Conservation (phyloP, 2,888 invertebrate species). For the Pollenia griseotomentosa region DNA sequence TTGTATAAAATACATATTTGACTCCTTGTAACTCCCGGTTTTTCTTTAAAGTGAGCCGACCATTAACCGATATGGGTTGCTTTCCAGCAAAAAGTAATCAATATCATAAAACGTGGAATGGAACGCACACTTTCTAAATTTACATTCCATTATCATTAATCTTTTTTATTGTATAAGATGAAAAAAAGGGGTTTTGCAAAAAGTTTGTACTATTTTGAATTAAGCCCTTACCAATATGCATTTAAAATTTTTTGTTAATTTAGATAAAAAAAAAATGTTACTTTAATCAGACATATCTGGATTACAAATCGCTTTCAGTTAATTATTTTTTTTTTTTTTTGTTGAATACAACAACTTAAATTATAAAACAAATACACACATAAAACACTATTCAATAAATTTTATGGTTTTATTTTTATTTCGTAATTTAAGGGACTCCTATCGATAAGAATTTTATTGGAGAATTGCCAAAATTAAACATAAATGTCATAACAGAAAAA, state of each 20-base stretch:
- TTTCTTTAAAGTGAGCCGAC: not conserved
- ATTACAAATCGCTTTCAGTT: slow-evolving; percentile 67
- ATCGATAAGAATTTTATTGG: not conserved
- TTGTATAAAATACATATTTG: not conserved
- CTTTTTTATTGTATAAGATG: slow-evolving; percentile 10
- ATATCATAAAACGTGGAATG: too few relatives aligned
- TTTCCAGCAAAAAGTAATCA: too few relatives aligned
- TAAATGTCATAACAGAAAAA: too few relatives aligned
- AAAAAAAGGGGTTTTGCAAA: not conserved
- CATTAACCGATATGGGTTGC: too few relatives aligned
- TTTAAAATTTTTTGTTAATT: slow-evolving; percentile 58
- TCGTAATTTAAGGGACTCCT: not conserved
- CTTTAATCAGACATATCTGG: slow-evolving; percentile 71
- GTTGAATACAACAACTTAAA: slow-evolving; percentile 30
- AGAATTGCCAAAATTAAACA: too few relatives aligned
- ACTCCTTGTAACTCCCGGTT: not conserved
- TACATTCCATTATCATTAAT: slow-evolving; percentile 43
- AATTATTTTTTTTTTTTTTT: slow-evolving; percentile 42
- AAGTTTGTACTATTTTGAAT: slow-evolving; percentile 20
- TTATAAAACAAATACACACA: slow-evolving; percentile 26
- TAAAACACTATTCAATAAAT: slow-evolving; percentile 12
- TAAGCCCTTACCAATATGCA: slow-evolving; percentile 64
- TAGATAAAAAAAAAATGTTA: slow-evolving; percentile 28
- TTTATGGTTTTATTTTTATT: slow-evolving; percentile 33
- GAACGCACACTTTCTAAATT: not conserved